Evolutionary conservation across 2,113 vertebrate genomes (phyloP), one percentile per base, ranked within the genome.

Genomic region (Aramus guarauna): DNA sequence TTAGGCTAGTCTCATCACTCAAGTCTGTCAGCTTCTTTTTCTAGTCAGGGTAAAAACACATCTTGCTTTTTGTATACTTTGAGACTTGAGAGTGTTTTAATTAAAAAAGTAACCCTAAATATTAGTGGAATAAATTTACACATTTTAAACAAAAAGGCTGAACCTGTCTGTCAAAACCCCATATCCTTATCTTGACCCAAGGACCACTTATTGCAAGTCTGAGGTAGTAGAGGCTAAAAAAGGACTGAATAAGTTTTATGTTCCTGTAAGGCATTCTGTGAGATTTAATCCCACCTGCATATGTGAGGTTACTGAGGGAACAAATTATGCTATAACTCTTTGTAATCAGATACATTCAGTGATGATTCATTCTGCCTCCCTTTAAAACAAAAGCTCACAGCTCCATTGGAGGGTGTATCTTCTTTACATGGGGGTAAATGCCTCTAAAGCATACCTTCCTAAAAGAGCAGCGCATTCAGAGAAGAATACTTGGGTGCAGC

Each of bases 381-480:
- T 41, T 45, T 45, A 22, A 59, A 71, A 24, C 17, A 55, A 50
- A 82, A 48, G 20, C 29, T 37, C 9, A 53, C 20, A 34, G 71
- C 62, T 62, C 52, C 67, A 55, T 21, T 12, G 8, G 18, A n/a
- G 17, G 30, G 18, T 41, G 24, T 9, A 37, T 55, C n/a, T 77
- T 45, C 6, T 62, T 85, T 66, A 60, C 45, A 15, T 1, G 8
- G 58, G 9, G 55, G 8, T 27, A 36, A 83, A 55, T 1, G 15
- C 41, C 7, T 5, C 22, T 37, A 11, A 68, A 67, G 18, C 10
- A 3, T 24, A 0, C 0, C 52, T 59, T 58, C 43, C 64, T n/a
- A 27, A 19, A 52, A 73, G 48, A 78, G 36, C 6, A 7, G 30
- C 1, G 2, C 27, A 18, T 45, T 37, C 47, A 18, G n/a, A 66